Percentiles rank a stretch among this genome's conserved stretches.
phyloP scores from a whole-genome alignment of 2,113 vertebrate species.

The Dromaius novaehollandiae region DNA sequence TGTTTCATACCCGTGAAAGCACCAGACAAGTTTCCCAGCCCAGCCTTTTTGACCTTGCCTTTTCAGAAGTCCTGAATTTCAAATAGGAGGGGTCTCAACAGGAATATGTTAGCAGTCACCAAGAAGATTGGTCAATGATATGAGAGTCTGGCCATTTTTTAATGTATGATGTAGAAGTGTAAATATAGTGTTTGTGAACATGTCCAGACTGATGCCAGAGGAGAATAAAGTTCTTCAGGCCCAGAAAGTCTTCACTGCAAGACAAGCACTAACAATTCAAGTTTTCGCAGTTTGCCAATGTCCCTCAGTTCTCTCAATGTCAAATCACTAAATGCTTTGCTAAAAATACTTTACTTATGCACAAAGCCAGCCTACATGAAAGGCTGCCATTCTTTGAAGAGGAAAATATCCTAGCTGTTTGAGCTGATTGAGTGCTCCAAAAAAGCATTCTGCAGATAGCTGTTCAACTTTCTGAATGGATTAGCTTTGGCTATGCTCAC shows the following conservation, averaged over 20 bases:
- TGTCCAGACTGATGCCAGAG: background rate
- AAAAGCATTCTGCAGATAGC: background rate
- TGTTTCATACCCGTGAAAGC: background rate
- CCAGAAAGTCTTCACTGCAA: background rate
- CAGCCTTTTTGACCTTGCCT: background rate
- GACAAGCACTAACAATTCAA: background rate
- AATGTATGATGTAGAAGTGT: background rate
- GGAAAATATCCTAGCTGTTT: background rate
- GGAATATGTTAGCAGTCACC: background rate
- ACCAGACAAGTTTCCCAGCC: accelerated
- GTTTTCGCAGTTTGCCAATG: background rate
- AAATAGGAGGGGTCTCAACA: background rate
- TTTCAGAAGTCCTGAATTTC: background rate
- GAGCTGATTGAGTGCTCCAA: background rate
- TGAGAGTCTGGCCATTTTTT: background rate
- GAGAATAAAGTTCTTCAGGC: background rate
- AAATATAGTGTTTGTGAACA: background rate
- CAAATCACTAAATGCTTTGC: background rate
- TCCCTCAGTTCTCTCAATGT: constrained; percentile 54
- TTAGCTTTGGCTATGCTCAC: background rate
- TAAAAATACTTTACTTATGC: constrained; percentile 54
- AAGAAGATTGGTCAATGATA: background rate
- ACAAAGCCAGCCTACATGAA: constrained; percentile 25
- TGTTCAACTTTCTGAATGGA: background rate
- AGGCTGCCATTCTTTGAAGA: constrained; percentile 24